Conservation (phyloP, 2,888 invertebrate species). For the Leptopilina syphax region DNA sequence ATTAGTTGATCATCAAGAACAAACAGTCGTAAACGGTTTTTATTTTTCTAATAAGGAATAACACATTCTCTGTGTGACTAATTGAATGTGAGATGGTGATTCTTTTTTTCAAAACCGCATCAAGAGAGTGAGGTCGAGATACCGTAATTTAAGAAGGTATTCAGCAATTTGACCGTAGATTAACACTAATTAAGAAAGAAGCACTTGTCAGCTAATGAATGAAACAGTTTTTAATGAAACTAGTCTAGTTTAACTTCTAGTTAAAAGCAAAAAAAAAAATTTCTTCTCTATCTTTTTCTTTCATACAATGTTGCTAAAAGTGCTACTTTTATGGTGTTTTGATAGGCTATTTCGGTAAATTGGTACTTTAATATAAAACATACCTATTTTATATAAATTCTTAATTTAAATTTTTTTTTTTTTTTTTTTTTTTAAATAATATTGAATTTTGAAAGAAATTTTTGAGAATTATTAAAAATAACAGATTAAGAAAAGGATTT, state of each 20-base stretch:
- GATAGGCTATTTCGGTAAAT: background rate
- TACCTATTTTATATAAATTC: too few relatives aligned
- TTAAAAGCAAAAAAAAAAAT: too few relatives aligned
- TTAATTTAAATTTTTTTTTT: too few relatives aligned
- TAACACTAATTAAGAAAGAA: slow-evolving; percentile 37
- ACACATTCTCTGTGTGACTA: background rate
- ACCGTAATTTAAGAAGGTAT: slow-evolving; percentile 19
- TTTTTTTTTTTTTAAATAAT: too few relatives aligned
- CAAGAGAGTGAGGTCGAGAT: slow-evolving; percentile 3
- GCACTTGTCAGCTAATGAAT: slow-evolving; percentile 15
- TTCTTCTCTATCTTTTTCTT: background rate
- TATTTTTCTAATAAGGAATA: background rate
- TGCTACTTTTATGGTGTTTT: background rate
- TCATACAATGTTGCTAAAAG: background rate
- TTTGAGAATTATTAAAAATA: too few relatives aligned
- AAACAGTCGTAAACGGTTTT: background rate
- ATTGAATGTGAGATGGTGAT: background rate
- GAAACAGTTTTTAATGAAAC: slow-evolving; percentile 10
- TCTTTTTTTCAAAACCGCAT: background rate
- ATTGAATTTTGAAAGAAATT: too few relatives aligned
- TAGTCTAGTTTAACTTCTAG: background rate
- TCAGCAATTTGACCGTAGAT: slow-evolving; percentile 27
- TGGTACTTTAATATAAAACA: background rate
- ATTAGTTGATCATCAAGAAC: too few relatives aligned
- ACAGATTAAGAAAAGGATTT: too few relatives aligned